Evolutionary conservation across 2,797 vertebrate genomes (phyloP).

Genomic region (Hydrophis major): DNA sequence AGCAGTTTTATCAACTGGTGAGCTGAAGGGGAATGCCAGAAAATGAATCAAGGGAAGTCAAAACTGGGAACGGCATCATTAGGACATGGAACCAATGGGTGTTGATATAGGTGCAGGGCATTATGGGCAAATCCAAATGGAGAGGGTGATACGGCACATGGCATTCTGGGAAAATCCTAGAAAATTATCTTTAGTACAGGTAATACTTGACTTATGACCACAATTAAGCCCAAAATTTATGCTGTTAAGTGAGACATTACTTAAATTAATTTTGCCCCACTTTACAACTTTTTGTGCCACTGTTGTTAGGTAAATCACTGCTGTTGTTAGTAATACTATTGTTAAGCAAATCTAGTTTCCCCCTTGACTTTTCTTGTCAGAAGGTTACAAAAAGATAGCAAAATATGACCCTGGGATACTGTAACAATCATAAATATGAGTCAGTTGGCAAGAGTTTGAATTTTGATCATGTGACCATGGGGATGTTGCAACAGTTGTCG

Average conservation of each 20-base stretch:
- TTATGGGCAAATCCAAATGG: background rate
- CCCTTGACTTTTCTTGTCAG: background rate
- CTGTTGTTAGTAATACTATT: background rate
- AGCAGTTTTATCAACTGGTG: slow-evolving; percentile 89
- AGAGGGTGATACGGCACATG: background rate
- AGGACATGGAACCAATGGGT: background rate
- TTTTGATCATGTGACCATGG: background rate
- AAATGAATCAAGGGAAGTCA: background rate
- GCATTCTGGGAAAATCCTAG: background rate
- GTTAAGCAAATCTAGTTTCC: background rate
- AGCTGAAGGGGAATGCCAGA: background rate
- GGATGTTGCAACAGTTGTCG: background rate
- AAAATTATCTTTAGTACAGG: background rate
- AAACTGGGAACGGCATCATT: background rate
- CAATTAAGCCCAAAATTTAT: background rate
- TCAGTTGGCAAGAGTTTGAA: background rate
- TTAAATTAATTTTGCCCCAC: background rate
- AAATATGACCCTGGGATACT: background rate
- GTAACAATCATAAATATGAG: no score
- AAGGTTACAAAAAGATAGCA: no score
- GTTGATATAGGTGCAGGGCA: background rate
- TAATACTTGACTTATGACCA: background rate
- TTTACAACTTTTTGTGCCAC: background rate
- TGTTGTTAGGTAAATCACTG: background rate
- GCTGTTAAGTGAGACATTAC: background rate